Evolutionary conservation across 2,113 vertebrate genomes (phyloP).

Genomic region (Cynopterus brachyotis): DNA sequence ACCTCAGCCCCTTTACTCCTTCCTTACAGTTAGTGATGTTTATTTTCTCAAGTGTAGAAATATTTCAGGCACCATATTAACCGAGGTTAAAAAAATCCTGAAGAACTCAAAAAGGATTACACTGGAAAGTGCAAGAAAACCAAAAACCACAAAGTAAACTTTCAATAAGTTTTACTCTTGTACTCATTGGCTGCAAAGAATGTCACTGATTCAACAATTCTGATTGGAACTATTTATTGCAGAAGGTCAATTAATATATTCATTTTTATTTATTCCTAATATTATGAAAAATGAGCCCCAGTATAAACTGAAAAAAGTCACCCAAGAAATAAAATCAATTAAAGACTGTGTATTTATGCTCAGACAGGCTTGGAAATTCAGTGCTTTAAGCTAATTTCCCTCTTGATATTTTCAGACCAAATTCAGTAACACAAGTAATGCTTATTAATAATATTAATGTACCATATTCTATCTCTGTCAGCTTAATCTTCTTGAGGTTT

Average conservation of each 20-base stretch:
- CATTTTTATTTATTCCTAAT: conserved; percentile 52
- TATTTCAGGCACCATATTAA: conserved; percentile 69
- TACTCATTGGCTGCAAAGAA: conserved; percentile 60
- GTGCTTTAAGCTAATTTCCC: conserved; percentile 70
- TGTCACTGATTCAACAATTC: conserved; percentile 39
- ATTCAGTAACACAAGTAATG: conserved; percentile 58
- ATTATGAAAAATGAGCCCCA: conserved; percentile 68
- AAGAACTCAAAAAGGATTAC: conserved; percentile 79
- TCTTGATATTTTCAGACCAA: conserved; percentile 67
- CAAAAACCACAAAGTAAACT: conserved; percentile 74
- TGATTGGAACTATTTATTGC: conserved; percentile 43
- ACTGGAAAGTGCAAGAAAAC: conserved; percentile 60
- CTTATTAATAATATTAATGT: conserved; percentile 71
- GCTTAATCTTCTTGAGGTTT: conserved; percentile 37
- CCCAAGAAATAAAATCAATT: conserved; percentile 78
- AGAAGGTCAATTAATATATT: conserved; percentile 64
- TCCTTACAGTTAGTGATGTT: conserved; percentile 10
- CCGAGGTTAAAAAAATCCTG: conserved; percentile 77
- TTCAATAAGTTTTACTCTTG: conserved; percentile 36
- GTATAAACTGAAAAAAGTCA: conserved; percentile 64
- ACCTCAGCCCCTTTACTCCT: not conserved
- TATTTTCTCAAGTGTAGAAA: conserved; percentile 74
- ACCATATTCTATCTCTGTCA: conserved; percentile 66
- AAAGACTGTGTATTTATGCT: conserved; percentile 59
- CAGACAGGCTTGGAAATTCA: conserved; percentile 60